Percentiles rank a stretch among this genome's conserved stretches.
Conservation (phyloP, 2,888 invertebrate species). For the Agrochola circellaris region DNA sequence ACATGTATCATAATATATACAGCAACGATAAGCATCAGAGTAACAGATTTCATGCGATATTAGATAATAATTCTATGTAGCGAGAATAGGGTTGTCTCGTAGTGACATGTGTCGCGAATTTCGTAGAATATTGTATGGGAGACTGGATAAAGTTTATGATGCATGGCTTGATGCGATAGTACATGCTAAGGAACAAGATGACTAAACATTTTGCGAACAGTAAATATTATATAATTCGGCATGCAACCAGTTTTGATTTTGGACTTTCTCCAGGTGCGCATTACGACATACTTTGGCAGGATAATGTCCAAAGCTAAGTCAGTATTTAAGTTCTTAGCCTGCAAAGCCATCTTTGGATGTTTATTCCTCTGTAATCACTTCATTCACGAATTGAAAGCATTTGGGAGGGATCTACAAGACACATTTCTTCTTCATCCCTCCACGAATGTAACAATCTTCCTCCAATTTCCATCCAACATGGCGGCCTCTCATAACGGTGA, state of each 20-base stretch:
- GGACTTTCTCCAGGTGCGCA: background rate
- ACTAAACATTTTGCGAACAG: no score
- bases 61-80: constrained; percentile 20
- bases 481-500: constrained; percentile 10
- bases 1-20: constrained; percentile 23
- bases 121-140: background rate
- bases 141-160: background rate
- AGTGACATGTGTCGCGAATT: background rate
- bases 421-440: background rate
- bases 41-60: constrained; percentile 42
- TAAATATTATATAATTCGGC: background rate
- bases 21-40: constrained; percentile 25
- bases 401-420: background rate
- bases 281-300: background rate
- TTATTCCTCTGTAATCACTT: no score
- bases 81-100: constrained; percentile 30
- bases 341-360: background rate
- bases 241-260: background rate
- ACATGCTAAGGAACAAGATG: background rate
- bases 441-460: background rate
- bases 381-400: background rate
- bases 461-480: constrained; percentile 24
- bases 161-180: background rate
- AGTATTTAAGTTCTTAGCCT: background rate
- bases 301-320: background rate